phyloP scores from a whole-genome alignment of 2,888 invertebrate genomes.

The Empis stercorea region DNA sequence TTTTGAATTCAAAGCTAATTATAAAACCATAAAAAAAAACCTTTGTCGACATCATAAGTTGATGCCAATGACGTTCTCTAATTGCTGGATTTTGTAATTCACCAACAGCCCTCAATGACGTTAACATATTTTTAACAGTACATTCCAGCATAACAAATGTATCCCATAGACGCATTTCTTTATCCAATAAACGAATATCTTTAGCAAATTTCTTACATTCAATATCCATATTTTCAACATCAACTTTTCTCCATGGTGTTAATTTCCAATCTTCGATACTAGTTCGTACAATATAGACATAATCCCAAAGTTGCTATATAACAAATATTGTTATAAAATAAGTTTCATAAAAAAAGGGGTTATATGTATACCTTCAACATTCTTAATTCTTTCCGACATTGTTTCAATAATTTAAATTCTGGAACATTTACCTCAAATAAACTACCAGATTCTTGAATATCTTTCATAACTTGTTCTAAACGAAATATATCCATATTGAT shows the following conservation, averaged over 20 bases:
- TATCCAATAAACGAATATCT: conserved; percentile 80
- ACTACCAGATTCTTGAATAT: conserved; percentile 78
- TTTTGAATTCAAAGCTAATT: background rate
- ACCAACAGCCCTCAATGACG: conserved; percentile 85
- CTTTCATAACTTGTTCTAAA: conserved; percentile 74
- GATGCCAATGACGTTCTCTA: conserved; percentile 92
- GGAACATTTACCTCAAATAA: conserved; percentile 91
- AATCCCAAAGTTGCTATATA: conserved; percentile 84
- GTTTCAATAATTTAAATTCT: conserved; percentile 83
- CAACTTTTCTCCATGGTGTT: conserved; percentile 92
- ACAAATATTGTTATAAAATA: background rate
- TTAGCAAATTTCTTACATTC: conserved; percentile 97
- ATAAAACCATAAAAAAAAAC: conserved; percentile 37
- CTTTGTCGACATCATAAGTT: conserved; percentile 92
- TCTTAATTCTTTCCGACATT: conserved; percentile 79
- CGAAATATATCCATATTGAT: conserved; percentile 64
- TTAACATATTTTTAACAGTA: conserved; percentile 91
- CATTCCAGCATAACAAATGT: conserved; percentile 78
- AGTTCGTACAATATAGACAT: conserved; percentile 76
- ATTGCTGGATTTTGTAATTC: conserved; percentile 95
- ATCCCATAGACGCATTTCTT: conserved; percentile 93
- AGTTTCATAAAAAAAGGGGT: background rate
- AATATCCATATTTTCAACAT: conserved; percentile 97
- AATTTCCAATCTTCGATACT: conserved; percentile 96
- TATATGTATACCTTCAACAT: conserved; percentile 58